These are phyloP conservation scores for Oscheius sp. DNA, from an alignment of 2,888 invertebrate species.

Conservation along the genomic window DNA sequence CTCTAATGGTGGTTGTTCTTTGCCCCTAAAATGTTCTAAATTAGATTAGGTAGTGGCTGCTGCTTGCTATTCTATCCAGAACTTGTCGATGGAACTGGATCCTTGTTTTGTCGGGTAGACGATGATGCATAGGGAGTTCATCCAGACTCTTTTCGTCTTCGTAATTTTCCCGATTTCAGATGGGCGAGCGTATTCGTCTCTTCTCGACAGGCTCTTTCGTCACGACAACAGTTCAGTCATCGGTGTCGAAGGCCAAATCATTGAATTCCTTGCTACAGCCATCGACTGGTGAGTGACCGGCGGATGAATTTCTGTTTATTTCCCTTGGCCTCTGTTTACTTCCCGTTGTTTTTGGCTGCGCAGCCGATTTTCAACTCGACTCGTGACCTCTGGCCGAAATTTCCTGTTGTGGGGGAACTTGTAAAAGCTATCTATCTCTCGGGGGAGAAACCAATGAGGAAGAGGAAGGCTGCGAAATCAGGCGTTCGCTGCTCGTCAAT, in stretches of 20 bases:
- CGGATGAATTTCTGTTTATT: not conserved
- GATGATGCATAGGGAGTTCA: constrained; percentile 53
- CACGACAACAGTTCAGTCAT: constrained; percentile 35
- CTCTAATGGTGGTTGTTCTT: no score
- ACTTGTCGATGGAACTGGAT: no score
- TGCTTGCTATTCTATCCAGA: no score
- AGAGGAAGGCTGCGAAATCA: no score
- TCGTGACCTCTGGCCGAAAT: constrained; percentile 1
- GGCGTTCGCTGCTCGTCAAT: not conserved
- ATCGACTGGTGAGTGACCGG: constrained; percentile 6
- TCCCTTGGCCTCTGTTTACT: not conserved
- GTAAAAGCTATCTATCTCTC: no score
- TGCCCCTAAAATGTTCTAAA: no score
- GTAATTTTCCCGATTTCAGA: constrained; percentile 47
- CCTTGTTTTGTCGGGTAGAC: no score
- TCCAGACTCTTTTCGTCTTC: no score
- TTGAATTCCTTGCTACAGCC: constrained; percentile 46
- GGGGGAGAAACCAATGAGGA: not conserved
- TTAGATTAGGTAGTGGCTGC: no score
- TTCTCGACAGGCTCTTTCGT: constrained; percentile 55
- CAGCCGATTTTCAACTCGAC: not conserved
- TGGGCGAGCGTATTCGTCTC: constrained; percentile 55
- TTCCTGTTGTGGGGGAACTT: no score
- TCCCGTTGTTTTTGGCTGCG: not conserved
- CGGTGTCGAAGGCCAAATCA: constrained; percentile 45